Evolutionary conservation across 37 sponge, comb jelly and placozoan genomes (phyloP), one percentile per base, ranked within the genome.

Genomic region (Diacarnus erythraeanus): DNA sequence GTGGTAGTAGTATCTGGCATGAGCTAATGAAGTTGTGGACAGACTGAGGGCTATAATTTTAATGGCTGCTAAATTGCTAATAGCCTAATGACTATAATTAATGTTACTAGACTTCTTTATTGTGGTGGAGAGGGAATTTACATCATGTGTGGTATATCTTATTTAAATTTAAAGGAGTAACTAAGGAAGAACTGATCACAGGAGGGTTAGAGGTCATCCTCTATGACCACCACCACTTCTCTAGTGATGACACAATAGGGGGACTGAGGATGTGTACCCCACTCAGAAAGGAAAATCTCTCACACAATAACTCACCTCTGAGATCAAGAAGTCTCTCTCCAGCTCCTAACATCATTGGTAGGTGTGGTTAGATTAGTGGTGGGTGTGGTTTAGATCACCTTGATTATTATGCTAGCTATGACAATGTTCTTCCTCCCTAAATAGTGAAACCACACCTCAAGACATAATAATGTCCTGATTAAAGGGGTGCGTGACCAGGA

Each of bases 181-280:
- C 73, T 27, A 74, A 22, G 37, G 69, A 38, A 8, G 71, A 66
- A 41, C 69, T 86, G 6, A 40, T 38, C 8, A 57, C 59, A 15
- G 88, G 88, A 3, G 88, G 83, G 0, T 43, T 88, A 71, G 88
- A 88, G 30, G 88, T 88, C 36, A 40, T 82, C n/a, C 64, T 88
- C 3, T 78, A 59, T 47, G 88, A 88, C 54, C 82, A 77, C 57
- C 84, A 76, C 34, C 61, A 76, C 70, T 77, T 88, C 57, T 23
- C 26, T 26, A 38, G 20, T 26, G 72, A 77, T 51, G 26, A 44
- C 56, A 42, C 31, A 64, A 77, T 88, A 4, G 83, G 77, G 2
- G 88, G 88, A 26, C 9, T 88, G 64, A 44, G 88, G 33, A n/a
- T 88, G 33, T 72, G 82, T 51, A 38, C 77, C 42, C 88, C 88